These are phyloP conservation scores for Actinia equina DNA, from an alignment of 64 coral and sea anemone genomes.

Conservation along the genomic window DNA sequence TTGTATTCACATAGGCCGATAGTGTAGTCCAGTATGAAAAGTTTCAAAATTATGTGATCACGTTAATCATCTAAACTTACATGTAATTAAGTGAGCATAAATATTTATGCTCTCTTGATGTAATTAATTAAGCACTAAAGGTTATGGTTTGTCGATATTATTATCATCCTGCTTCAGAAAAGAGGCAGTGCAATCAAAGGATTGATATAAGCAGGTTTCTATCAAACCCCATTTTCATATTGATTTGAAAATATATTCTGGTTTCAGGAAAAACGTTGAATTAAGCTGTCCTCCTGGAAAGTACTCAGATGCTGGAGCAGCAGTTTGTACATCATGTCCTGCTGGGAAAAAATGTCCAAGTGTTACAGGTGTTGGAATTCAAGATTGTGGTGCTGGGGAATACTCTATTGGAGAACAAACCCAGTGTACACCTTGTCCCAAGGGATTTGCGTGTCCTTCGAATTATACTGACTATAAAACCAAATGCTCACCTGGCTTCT, in stretches of 20 bases:
- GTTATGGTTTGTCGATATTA: too few relatives aligned
- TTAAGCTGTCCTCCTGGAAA: slow-evolving; percentile 68
- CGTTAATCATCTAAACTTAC: too few relatives aligned
- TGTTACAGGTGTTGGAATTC: slow-evolving; percentile 44
- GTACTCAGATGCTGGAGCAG: slow-evolving; percentile 34
- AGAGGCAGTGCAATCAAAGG: too few relatives aligned
- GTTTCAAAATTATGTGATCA: too few relatives aligned
- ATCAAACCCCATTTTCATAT: not conserved
- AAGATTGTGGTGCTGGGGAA: slow-evolving; percentile 64
- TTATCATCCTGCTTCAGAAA: too few relatives aligned
- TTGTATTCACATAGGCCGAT: too few relatives aligned
- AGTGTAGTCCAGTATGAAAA: too few relatives aligned
- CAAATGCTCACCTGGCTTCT: slow-evolving; percentile 68
- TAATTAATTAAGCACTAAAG: too few relatives aligned
- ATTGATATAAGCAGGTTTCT: too few relatives aligned
- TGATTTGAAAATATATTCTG: not conserved
- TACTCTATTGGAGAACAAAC: slow-evolving; percentile 67
- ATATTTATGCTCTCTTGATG: too few relatives aligned
- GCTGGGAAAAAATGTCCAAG: slow-evolving; percentile 75
- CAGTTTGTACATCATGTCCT: slow-evolving; percentile 62
- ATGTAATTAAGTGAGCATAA: too few relatives aligned
- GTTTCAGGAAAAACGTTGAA: slow-evolving; percentile 52
- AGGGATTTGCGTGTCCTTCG: slow-evolving; percentile 79
- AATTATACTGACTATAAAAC: slow-evolving; percentile 76
- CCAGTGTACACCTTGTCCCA: slow-evolving; percentile 72